Evolutionary conservation across 2,888 invertebrate genomes (phyloP), one percentile per base, ranked within the genome.

Genomic region (Hirtodrosophila duncani): DNA sequence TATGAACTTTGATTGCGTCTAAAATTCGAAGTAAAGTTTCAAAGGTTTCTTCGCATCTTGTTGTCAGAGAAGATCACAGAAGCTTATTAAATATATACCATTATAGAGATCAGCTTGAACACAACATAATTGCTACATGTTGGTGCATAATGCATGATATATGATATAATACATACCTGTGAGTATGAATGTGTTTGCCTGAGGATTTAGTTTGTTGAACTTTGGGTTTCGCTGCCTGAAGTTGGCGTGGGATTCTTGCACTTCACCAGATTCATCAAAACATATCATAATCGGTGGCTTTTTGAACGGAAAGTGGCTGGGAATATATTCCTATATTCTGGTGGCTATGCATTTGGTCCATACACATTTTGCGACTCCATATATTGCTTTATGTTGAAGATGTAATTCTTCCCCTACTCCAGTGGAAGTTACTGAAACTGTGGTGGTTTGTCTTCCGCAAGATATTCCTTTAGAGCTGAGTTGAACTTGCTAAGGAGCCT

Each of bases 191-290:
- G 11, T 20, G 45, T 7, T 49, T 44, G 26, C 42, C 39, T 8
- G 4, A 1, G 1, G 1, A 5, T 9, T 10, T n/a, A n/a, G n/a
- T n/a, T n/a, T n/a, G n/a, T n/a, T n/a, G n/a, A n/a, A n/a, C n/a
- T n/a, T n/a, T n/a, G n/a, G n/a, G n/a, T n/a, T n/a, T n/a, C n/a
- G n/a, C n/a, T 20, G 7, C 4, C 7, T 20, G 7, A 5, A 5
- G 4, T 20, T 20, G 20, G 20, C 7, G 7, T 20, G 7, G 67
- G 53, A 34, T 70, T 8, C 1, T 58, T 67, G 4, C 38, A 58
- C 11, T 55, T 24, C 3, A 37, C 27, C 39, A 69, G 14, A 3
- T 43, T 55, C n/a, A 13, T 29, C 36, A 72, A 41, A 37, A 72
- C 67, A 14, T 20, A 72, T 43, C 3, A 18, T 27, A 2, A 24